These are phyloP conservation scores for Parauchenoglanis ngamensis DNA, from an alignment of 2,797 vertebrate species.

Conservation along the genomic window DNA sequence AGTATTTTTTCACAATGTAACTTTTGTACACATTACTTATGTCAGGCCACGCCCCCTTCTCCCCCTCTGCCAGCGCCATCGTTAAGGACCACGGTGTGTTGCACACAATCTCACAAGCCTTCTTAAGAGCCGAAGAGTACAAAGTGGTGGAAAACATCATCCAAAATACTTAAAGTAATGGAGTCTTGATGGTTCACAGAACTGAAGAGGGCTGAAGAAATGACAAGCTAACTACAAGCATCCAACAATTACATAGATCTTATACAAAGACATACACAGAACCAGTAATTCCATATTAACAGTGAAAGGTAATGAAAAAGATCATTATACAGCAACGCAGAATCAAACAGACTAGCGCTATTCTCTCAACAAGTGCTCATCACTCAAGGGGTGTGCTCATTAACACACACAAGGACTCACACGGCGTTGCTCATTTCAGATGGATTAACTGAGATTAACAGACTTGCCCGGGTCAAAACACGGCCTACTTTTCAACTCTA, in stretches of 20 bases:
- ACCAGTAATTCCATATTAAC: neutral
- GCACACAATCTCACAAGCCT: neutral
- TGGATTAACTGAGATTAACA: conserved; percentile 8
- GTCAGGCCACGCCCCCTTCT: neutral
- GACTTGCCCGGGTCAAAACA: neutral
- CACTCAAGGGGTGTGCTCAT: neutral
- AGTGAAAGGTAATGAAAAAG: neutral
- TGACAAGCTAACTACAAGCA: neutral
- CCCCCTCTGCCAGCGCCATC: too few species aligned
- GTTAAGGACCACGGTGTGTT: neutral
- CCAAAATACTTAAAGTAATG: neutral
- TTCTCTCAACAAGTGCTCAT: neutral
- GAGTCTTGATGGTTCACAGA: neutral
- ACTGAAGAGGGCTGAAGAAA: neutral
- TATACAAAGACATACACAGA: neutral
- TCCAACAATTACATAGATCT: neutral
- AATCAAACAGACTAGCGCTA: neutral
- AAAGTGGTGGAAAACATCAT: neutral
- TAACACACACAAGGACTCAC: neutral
- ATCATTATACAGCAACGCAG: neutral
- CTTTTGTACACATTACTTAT: neutral
- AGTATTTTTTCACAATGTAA: neutral
- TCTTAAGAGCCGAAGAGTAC: neutral
- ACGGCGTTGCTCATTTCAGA: neutral
- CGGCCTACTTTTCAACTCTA: neutral